A percentile compares a stretch with the other conserved stretches of the same genome.
Evolutionary conservation across 2,888 invertebrate genomes (phyloP).

Genomic region (Halictus ligatus): DNA sequence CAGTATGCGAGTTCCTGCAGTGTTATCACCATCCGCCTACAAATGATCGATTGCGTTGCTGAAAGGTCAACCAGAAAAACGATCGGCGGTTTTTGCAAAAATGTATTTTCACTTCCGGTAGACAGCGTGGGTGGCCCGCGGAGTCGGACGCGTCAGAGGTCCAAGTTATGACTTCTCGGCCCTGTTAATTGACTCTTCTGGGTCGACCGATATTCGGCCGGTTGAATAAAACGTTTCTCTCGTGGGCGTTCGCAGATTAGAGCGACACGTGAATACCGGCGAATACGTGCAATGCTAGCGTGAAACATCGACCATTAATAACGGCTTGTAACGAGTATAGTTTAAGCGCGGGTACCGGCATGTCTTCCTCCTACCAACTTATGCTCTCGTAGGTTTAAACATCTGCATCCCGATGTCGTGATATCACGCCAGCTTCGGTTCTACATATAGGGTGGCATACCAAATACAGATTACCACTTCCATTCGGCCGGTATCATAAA

Average conservation of each 20-base stretch:
- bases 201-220: constrained; percentile 22
- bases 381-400: constrained; percentile 66
- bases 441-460: constrained; percentile 27
- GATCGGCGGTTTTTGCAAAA: not conserved
- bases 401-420: constrained; percentile 67
- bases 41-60: not conserved
- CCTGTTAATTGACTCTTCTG: constrained; percentile 52
- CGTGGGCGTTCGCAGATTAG: constrained; percentile 50
- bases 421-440: constrained; percentile 55
- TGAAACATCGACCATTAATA: constrained; percentile 65
- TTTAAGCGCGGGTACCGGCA: constrained; percentile 58
- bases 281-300: constrained; percentile 23
- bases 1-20: not conserved
- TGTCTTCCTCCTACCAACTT: constrained; percentile 64
- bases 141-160: not conserved
- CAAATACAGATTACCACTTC: not conserved
- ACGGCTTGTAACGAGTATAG: constrained; percentile 60
- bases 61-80: not conserved
- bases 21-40: not conserved
- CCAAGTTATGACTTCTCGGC: not conserved
- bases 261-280: constrained; percentile 40
- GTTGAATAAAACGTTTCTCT: constrained; percentile 27
- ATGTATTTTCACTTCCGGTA: not conserved
- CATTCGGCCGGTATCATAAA: no score
- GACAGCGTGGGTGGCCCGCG: not conserved